Conservation (phyloP, 2,797 vertebrate genomes). For the Paratrypauchen microcephalus region DNA sequence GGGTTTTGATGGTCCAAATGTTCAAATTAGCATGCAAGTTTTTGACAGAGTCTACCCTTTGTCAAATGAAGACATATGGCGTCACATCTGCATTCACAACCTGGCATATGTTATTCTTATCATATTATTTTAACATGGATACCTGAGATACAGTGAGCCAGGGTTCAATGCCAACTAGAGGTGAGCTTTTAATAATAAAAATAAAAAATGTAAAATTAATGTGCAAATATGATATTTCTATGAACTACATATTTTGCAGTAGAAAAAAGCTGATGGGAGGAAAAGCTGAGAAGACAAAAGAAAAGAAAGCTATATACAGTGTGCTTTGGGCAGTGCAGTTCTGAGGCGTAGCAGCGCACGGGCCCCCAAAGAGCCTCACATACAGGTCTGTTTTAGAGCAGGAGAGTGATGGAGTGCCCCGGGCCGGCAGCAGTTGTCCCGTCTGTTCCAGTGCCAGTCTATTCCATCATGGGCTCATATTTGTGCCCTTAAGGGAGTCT, state of each 20-base stretch:
- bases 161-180: constrained; percentile 59
- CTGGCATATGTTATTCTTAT: constrained; percentile 84
- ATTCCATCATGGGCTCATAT: constrained; percentile 76
- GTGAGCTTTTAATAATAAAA: neutral
- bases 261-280: neutral
- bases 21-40: constrained; percentile 84
- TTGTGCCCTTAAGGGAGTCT: constrained; percentile 69
- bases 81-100: constrained; percentile 81
- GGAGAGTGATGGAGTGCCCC: constrained; percentile 80
- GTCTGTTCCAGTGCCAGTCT: constrained; percentile 71
- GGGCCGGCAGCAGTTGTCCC: constrained; percentile 71
- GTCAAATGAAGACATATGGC: constrained; percentile 90
- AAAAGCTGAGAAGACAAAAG: neutral
- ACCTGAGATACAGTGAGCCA: constrained; percentile 68
- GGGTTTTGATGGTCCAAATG: constrained; percentile 66
- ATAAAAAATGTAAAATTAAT: neutral
- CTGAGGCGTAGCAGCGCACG: constrained; percentile 38
- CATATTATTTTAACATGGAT: constrained; percentile 84
- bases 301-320: neutral
- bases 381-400: constrained; percentile 50
- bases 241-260: neutral
- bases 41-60: constrained; percentile 76
- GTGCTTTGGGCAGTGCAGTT: constrained; percentile 25
- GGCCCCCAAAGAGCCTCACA: constrained; percentile 37
- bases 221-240: neutral